A percentile compares a stretch with the other conserved stretches of the same genome.
These are phyloP conservation scores for Antitype chi DNA, from an alignment of 2,888 invertebrate species.

Conservation along the genomic window DNA sequence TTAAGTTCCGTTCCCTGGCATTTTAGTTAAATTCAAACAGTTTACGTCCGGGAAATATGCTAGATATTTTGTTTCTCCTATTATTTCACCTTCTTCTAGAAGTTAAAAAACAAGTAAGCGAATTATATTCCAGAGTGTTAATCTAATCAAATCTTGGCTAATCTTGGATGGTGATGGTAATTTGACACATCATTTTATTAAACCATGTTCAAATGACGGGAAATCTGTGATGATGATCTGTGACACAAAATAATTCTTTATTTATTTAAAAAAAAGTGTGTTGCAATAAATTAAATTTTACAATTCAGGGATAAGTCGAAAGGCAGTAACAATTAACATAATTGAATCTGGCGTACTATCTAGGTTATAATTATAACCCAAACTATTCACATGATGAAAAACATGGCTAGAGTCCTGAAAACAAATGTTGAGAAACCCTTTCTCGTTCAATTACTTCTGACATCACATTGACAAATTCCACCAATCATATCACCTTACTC, in stretches of 20 bases:
- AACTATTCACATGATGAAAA: conserved; percentile 82
- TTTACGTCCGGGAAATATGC: not conserved
- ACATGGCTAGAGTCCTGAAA: conserved; percentile 89
- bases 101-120: not conserved
- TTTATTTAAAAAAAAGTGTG: too few relatives aligned
- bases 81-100: too few relatives aligned
- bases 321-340: too few relatives aligned
- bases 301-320: too few relatives aligned
- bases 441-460: conserved; percentile 86
- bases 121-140: not conserved
- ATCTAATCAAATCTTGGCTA: not conserved
- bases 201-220: not conserved
- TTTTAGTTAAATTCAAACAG: conserved; percentile 9
- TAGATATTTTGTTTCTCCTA: not conserved
- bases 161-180: not conserved
- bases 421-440: conserved; percentile 83
- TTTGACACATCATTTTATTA: too few relatives aligned
- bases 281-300: too few relatives aligned
- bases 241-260: not conserved
- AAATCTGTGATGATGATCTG: not conserved
- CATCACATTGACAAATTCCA: not conserved
- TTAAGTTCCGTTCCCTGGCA: not conserved
- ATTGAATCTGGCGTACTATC: too few relatives aligned
- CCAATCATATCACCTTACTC: not conserved
- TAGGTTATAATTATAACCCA: too few relatives aligned